A percentile compares a stretch with the other conserved stretches of the same genome.
Conservation (phyloP, 2,797 vertebrate species). For the Cyclopterus lumpus region DNA sequence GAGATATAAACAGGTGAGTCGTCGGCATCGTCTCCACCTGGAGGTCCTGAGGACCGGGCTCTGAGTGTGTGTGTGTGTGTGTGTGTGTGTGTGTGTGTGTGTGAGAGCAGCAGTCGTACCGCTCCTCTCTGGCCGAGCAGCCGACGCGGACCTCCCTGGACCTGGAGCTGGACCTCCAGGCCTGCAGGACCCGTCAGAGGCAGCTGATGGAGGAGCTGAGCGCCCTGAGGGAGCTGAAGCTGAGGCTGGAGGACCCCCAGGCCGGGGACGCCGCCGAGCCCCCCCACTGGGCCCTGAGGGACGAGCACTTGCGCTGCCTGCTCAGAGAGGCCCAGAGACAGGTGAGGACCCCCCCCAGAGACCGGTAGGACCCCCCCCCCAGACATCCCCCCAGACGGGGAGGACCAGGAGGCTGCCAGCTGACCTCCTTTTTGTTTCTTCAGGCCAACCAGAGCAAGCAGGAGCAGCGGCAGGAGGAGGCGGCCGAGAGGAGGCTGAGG, state of each 20-base stretch:
- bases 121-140: conserved; percentile 93
- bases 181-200: conserved; percentile 94
- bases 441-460: conserved; percentile 94
- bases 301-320: conserved; percentile 92
- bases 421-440: conserved; percentile 29
- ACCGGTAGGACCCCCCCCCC: too few species aligned
- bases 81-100: neutral
- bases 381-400: too few species aligned
- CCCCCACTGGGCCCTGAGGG: conserved; percentile 93
- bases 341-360: conserved; percentile 73
- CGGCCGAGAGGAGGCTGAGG: conserved; percentile 93
- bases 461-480: conserved; percentile 95
- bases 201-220: conserved; percentile 96
- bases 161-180: conserved; percentile 99
- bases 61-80: conserved; percentile 6
- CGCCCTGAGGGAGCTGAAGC: conserved; percentile 90
- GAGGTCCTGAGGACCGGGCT: too few species aligned
- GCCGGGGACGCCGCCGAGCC: conserved; percentile 86
- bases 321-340: conserved; percentile 96
- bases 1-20: conserved; percentile 91
- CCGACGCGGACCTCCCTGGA: conserved; percentile 97
- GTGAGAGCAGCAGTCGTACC: conserved; percentile 87
- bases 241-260: conserved; percentile 92
- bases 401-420: too few species aligned
- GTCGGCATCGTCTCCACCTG: too few species aligned